These are phyloP conservation scores for Sturnira hondurensis DNA, from an alignment of 2,113 vertebrate genomes.

Conservation along the genomic window DNA sequence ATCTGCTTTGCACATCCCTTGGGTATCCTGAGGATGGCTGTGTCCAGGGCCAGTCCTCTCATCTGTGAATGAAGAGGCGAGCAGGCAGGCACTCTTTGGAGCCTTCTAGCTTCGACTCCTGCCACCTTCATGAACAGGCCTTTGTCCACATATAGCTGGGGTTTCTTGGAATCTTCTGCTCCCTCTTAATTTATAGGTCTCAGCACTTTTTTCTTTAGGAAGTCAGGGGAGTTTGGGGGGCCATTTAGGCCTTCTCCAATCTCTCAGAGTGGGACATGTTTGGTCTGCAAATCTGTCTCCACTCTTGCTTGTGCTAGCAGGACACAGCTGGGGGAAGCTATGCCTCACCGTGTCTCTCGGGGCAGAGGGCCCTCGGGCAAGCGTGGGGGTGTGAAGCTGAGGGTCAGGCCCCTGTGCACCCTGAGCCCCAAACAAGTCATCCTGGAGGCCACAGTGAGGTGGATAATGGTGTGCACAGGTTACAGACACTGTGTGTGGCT, in stretches of 20 bases:
- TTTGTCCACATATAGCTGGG: background rate
- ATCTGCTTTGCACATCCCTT: background rate
- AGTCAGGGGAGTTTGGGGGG: background rate
- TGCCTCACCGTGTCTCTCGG: background rate
- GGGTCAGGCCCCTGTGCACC: background rate
- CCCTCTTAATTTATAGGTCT: background rate
- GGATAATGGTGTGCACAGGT: background rate
- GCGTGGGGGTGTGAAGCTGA: background rate
- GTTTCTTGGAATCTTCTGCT: background rate
- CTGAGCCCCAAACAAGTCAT: background rate
- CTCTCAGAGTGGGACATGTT: background rate
- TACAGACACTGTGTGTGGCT: background rate
- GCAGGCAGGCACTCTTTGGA: background rate
- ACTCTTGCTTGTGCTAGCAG: background rate
- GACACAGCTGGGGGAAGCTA: background rate
- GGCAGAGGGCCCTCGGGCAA: background rate
- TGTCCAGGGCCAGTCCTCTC: background rate
- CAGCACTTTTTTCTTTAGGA: background rate
- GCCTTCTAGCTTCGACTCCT: background rate
- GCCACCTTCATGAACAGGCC: background rate
- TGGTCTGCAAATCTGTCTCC: background rate
- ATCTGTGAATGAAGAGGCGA: background rate
- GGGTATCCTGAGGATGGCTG: background rate
- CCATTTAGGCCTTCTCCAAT: background rate
- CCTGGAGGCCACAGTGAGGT: background rate